Evolutionary conservation across 2,113 vertebrate genomes (phyloP).

Genomic region (Cololabis saira): DNA sequence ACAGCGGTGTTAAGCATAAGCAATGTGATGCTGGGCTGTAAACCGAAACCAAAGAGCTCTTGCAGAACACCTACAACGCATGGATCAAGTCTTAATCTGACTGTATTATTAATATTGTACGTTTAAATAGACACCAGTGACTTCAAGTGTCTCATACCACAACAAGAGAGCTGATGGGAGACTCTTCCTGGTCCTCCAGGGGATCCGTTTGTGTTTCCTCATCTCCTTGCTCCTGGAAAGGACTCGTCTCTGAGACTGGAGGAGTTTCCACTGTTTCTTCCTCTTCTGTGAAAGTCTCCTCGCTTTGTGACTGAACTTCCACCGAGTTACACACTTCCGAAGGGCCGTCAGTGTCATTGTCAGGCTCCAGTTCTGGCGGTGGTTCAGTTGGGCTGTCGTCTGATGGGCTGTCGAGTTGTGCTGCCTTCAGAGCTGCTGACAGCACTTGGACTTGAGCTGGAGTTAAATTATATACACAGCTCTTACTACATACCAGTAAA

Average conservation of each 20-base stretch:
- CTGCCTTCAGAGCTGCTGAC: conserved; percentile 86
- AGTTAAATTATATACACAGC: conserved; percentile 17
- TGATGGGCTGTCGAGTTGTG: conserved; percentile 79
- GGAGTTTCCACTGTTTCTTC: conserved; percentile 37
- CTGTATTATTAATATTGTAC: neutral
- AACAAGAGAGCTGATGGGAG: conserved; percentile 63
- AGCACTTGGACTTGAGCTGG: conserved; percentile 89
- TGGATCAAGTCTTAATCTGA: neutral
- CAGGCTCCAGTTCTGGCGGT: conserved; percentile 24
- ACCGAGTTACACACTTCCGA: conserved; percentile 33
- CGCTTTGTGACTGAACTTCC: conserved; percentile 55
- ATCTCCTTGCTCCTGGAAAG: conserved; percentile 67
- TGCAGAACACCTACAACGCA: too few relatives aligned
- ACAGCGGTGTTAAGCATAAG: too few relatives aligned
- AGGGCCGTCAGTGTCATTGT: neutral
- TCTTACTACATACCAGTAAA: neutral
- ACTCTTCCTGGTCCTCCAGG: conserved; percentile 58
- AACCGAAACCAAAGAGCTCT: too few relatives aligned
- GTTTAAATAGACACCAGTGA: neutral
- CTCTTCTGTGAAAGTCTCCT: conserved; percentile 46
- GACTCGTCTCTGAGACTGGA: conserved; percentile 38
- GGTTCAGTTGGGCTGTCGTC: conserved; percentile 44
- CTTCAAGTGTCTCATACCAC: conserved; percentile 36
- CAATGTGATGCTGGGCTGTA: too few relatives aligned
- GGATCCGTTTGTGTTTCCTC: conserved; percentile 66